A percentile compares a stretch with the other conserved stretches of the same genome.
Evolutionary conservation across 2,797 vertebrate species (phyloP).

Genomic region (Cichlasoma orientale): DNA sequence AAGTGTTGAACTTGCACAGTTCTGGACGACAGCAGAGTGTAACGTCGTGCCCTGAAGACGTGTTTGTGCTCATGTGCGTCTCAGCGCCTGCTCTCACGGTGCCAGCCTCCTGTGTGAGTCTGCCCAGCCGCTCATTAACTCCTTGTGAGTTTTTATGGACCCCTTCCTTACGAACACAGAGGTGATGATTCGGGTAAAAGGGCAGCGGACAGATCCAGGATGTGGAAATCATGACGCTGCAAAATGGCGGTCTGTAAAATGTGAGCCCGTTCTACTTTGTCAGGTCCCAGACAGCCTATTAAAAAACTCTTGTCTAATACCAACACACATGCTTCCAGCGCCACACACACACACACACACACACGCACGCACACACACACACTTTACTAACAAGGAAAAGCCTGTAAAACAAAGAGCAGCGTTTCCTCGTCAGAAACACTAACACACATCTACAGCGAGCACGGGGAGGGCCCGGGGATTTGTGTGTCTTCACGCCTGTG

Average conservation of each 20-base stretch:
- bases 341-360: background rate
- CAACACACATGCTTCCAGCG: constrained; percentile 37
- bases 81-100: background rate
- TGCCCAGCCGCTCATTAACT: background rate
- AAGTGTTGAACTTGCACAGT: background rate
- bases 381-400: constrained; percentile 50
- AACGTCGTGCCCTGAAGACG: background rate
- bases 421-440: constrained; percentile 64
- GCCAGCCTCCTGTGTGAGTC: background rate
- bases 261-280: constrained; percentile 22
- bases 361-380: background rate
- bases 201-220: constrained; percentile 11
- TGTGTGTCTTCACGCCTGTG: constrained; percentile 3
- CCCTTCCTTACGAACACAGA: constrained; percentile 1
- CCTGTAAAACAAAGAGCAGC: constrained; percentile 27
- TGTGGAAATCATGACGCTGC: constrained; percentile 48
- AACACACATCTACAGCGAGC: constrained; percentile 57
- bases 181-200: constrained; percentile 36
- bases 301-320: constrained; percentile 9
- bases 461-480: background rate
- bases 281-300: constrained; percentile 19
- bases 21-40: background rate
- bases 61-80: background rate
- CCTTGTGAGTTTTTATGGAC: background rate
- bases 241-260: constrained; percentile 9